Conservation (phyloP, 2,888 invertebrate species). For the Sphaeridia pumilis region DNA sequence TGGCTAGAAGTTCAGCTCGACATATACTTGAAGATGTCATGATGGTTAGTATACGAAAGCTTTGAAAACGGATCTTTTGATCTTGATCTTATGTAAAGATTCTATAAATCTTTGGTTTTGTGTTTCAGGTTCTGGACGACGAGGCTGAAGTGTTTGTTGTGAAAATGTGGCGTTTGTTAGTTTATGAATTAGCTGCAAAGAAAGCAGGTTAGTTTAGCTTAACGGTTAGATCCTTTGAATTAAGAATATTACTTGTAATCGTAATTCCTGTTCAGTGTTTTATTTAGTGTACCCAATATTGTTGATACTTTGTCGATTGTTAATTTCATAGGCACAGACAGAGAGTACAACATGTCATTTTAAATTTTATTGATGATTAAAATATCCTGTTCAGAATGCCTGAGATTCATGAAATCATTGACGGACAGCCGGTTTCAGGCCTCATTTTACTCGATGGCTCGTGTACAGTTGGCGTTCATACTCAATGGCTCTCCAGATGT, state of each 20-base stretch:
- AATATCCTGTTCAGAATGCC: not conserved
- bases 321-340: not conserved
- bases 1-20: constrained; percentile 84
- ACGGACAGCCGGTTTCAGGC: too few relatives aligned
- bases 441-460: too few relatives aligned
- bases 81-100: too few relatives aligned
- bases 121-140: constrained; percentile 90
- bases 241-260: too few relatives aligned
- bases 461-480: not conserved
- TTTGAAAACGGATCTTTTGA: too few relatives aligned
- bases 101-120: too few relatives aligned
- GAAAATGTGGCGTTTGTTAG: constrained; percentile 99
- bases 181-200: constrained; percentile 99
- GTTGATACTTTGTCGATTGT: not conserved
- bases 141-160: constrained; percentile 99
- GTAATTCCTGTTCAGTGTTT: not conserved
- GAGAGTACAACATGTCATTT: not conserved
- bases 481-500: not conserved
- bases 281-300: not conserved
- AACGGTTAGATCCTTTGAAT: too few relatives aligned
- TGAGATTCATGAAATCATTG: not conserved
- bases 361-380: not conserved
- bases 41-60: constrained; percentile 64
- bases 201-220: too few relatives aligned
- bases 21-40: constrained; percentile 95